Evolutionary conservation across 2,888 invertebrate species (phyloP).

Genomic region (Cephus pulcher): DNA sequence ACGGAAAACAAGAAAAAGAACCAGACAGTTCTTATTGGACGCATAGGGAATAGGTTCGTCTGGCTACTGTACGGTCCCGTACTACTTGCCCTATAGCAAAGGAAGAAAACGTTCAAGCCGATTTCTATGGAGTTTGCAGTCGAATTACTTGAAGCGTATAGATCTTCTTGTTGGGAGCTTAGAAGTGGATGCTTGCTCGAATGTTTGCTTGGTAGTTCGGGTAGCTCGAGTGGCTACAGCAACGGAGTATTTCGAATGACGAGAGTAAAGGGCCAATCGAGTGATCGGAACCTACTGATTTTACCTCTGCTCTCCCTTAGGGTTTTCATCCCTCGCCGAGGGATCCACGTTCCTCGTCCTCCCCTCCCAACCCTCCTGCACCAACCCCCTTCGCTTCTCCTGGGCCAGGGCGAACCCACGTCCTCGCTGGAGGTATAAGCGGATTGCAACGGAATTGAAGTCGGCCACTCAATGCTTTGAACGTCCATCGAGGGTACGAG

Average conservation of each 20-base stretch:
- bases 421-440: conserved; percentile 48
- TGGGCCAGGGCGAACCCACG: conserved; percentile 14
- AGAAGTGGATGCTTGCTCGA: background rate
- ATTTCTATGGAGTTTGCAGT: background rate
- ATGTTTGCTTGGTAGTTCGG: background rate
- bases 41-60: background rate
- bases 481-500: conserved; percentile 14
- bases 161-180: background rate
- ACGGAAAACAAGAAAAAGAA: background rate
- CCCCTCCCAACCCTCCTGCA: background rate
- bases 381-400: conserved; percentile 6
- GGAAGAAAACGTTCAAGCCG: background rate
- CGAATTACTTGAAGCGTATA: background rate
- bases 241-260: background rate
- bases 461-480: conserved; percentile 52
- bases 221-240: background rate
- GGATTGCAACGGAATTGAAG: conserved; percentile 61
- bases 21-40: background rate
- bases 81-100: background rate
- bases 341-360: background rate
- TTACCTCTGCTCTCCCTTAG: conserved; percentile 7
- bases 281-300: conserved; percentile 16
- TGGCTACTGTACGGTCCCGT: background rate
- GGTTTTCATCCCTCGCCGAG: conserved; percentile 1
- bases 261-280: conserved; percentile 15